phyloP scores from a whole-genome alignment of 1,140 invertebrate genomes.

The Antheraea pernyi region DNA sequence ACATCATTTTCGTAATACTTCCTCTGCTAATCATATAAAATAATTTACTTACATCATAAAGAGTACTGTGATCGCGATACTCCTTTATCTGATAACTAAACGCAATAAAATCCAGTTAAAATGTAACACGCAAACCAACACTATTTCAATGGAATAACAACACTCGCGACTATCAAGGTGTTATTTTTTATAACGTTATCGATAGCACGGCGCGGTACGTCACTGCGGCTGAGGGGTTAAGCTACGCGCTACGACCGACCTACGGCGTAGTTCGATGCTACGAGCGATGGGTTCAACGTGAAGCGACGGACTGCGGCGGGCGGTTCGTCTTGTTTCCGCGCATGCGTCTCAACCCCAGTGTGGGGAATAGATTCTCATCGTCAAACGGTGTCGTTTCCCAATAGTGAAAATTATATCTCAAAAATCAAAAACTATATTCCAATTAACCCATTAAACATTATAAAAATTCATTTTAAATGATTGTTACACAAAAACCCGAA shows the following conservation, averaged over 20 bases:
- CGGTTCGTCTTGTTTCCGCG: conserved; percentile 43
- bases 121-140: conserved; percentile 23
- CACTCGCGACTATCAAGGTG: conserved; percentile 15
- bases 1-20: too few relatives aligned
- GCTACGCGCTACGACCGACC: conserved; percentile 42
- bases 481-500: too few relatives aligned
- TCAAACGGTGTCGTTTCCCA: conserved; percentile 54
- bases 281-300: conserved; percentile 30
- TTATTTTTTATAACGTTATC: conserved; percentile 24
- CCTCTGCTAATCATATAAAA: neutral
- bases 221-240: conserved; percentile 33
- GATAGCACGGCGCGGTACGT: conserved; percentile 20
- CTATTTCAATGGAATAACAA: neutral
- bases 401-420: conserved; percentile 30
- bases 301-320: conserved; percentile 54
- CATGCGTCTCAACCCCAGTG: conserved; percentile 48
- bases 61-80: conserved; percentile 15
- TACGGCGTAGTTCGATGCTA: conserved; percentile 29
- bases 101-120: conserved; percentile 25
- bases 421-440: neutral
- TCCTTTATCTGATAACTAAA: conserved; percentile 25
- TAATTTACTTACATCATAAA: conserved; percentile 38
- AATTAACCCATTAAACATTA: neutral
- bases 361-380: conserved; percentile 62
- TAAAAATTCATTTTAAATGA: too few relatives aligned